These are phyloP conservation scores for Saturnia pavonia DNA, from an alignment of 2,888 invertebrate species.

Conservation along the genomic window DNA sequence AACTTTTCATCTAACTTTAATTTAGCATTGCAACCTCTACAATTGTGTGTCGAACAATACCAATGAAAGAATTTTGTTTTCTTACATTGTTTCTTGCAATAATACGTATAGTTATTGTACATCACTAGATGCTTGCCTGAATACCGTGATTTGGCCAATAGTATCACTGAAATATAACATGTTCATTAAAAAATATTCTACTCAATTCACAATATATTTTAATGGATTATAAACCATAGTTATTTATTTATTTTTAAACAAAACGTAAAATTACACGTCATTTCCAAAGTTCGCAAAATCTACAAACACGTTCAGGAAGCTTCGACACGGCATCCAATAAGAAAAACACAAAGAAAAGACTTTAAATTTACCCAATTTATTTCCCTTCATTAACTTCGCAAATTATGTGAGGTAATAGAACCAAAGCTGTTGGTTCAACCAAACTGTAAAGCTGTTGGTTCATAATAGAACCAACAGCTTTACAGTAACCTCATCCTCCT, in stretches of 20 bases:
- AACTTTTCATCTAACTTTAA: slow-evolving; percentile 60
- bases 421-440: no score
- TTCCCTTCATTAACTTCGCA: not conserved
- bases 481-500: no score
- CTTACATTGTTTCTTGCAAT: slow-evolving; percentile 66
- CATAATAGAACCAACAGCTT: no score
- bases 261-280: not conserved
- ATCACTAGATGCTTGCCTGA: slow-evolving; percentile 64
- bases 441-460: no score
- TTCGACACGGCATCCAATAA: not conserved
- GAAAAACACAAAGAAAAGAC: not conserved
- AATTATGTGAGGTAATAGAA: not conserved
- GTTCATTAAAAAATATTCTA: not conserved
- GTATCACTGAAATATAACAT: slow-evolving; percentile 49
- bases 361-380: not conserved
- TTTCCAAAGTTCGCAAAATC: not conserved
- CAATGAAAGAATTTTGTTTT: slow-evolving; percentile 60
- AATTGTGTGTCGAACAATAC: slow-evolving; percentile 73
- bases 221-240: not conserved
- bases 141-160: slow-evolving; percentile 65
- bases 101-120: slow-evolving; percentile 67
- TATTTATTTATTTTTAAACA: not conserved
- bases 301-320: not conserved
- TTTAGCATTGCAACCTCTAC: slow-evolving; percentile 66
- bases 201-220: not conserved